Conservation (phyloP, 2,113 vertebrate species). For the Mustelus asterias region DNA sequence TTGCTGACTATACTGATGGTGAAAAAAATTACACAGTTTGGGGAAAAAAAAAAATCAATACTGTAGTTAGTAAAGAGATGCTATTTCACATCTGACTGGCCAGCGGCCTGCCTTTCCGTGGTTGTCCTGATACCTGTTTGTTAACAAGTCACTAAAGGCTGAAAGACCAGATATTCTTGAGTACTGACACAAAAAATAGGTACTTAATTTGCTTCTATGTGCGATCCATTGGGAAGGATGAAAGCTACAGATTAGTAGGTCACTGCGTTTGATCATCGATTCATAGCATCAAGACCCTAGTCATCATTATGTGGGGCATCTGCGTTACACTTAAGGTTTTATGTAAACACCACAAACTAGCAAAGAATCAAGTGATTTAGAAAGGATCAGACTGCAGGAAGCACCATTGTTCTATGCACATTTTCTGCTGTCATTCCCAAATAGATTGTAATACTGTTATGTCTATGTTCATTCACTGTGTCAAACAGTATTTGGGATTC, state of each 20-base stretch:
- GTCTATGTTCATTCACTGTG: constrained; percentile 37
- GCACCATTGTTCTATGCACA: constrained; percentile 30
- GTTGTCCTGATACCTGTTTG: constrained; percentile 67
- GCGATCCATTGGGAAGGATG: constrained; percentile 56
- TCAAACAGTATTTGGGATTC: constrained; percentile 37
- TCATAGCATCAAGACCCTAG: constrained; percentile 43
- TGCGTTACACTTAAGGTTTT: constrained; percentile 5
- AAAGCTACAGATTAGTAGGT: constrained; percentile 55
- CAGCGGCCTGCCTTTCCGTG: constrained; percentile 57
- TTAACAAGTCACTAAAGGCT: constrained; percentile 82
- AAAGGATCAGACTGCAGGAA: constrained; percentile 38
- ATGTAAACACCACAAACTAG: constrained; percentile 21
- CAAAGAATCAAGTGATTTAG: constrained; percentile 35
- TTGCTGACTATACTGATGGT: constrained; percentile 62
- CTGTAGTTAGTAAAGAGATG: constrained; percentile 86
- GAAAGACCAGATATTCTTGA: constrained; percentile 67
- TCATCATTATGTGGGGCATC: constrained; percentile 34
- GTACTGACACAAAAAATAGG: constrained; percentile 63
- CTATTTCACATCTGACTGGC: constrained; percentile 97
- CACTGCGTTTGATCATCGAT: constrained; percentile 52
- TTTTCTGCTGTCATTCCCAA: constrained; percentile 37
- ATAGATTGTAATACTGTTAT: constrained; percentile 35
- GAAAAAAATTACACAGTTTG: constrained; percentile 65
- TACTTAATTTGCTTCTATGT: constrained; percentile 66
- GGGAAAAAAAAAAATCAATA: constrained; percentile 75